These are phyloP conservation scores for Antheraea pernyi DNA, from an alignment of 1,140 invertebrate genomes.

Conservation along the genomic window DNA sequence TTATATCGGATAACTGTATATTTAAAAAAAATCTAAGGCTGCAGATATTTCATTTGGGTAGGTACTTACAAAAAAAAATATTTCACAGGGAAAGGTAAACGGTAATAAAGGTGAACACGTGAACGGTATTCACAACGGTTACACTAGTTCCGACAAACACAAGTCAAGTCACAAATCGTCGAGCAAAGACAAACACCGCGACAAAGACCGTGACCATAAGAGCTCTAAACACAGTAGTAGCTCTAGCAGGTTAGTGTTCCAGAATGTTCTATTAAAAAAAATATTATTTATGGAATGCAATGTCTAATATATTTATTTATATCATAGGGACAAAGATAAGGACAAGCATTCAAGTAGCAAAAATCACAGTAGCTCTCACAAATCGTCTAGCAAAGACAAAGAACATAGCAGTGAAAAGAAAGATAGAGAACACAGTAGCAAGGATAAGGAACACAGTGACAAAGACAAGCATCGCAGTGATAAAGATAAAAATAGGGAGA, in stretches of 20 bases:
- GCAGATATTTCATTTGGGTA: slow-evolving; percentile 4
- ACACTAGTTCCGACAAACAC: slow-evolving; percentile 81
- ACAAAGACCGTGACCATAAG: slow-evolving; percentile 83
- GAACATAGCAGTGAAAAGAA: slow-evolving; percentile 63
- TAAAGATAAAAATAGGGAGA: slow-evolving; percentile 77
- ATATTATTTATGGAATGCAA: slow-evolving; percentile 8
- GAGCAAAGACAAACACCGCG: slow-evolving; percentile 84
- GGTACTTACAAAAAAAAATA: slow-evolving; percentile 20
- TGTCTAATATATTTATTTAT: slow-evolving; percentile 9
- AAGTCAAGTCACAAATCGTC: slow-evolving; percentile 85
- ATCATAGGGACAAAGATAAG: slow-evolving; percentile 75
- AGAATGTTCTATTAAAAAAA: slow-evolving; percentile 51
- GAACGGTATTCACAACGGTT: slow-evolving; percentile 87
- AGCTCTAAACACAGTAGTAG: slow-evolving; percentile 73
- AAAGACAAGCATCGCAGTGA: slow-evolving; percentile 69
- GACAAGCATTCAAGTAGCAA: slow-evolving; percentile 79
- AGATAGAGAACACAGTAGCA: slow-evolving; percentile 74
- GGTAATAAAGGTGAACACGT: slow-evolving; percentile 80
- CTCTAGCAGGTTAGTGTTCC: slow-evolving; percentile 70
- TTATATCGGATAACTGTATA: neutral
- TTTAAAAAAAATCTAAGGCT: neutral
- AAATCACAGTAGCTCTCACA: slow-evolving; percentile 81
- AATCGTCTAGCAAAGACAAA: slow-evolving; percentile 82
- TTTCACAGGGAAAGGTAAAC: slow-evolving; percentile 72
- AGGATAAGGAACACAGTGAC: slow-evolving; percentile 77